Conservation (phyloP, 2,888 invertebrate species). For the Eledona agricola region DNA sequence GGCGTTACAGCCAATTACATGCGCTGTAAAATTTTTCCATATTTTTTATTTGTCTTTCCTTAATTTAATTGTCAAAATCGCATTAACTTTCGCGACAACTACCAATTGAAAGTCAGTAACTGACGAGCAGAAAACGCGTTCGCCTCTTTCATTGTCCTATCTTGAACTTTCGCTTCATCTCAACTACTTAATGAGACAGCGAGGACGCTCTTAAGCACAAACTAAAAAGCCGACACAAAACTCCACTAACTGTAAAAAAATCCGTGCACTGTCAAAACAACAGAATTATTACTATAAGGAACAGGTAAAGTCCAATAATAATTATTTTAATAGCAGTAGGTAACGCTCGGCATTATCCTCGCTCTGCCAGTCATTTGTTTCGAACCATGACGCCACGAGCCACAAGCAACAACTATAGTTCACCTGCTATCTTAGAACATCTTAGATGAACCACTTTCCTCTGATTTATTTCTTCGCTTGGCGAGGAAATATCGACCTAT, state of each 20-base stretch:
- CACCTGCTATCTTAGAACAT: conserved; percentile 59
- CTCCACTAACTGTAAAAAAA: conserved; percentile 52
- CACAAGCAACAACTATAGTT: conserved; percentile 60
- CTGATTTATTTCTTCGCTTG: conserved; percentile 48
- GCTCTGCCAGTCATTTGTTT: conserved; percentile 65
- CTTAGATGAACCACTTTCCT: conserved; percentile 58
- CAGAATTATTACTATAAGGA: conserved; percentile 55
- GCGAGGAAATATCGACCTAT: conserved; percentile 44
- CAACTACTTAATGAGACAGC: conserved; percentile 23
- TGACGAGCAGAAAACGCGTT: no score
- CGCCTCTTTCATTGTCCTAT: no score
- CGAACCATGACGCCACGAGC: conserved; percentile 66
- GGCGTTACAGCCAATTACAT: no score
- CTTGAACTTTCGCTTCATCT: conserved; percentile 18
- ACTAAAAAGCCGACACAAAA: conserved; percentile 39
- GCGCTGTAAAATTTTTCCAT: no score
- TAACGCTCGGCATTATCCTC: conserved; percentile 64
- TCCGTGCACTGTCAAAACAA: conserved; percentile 56
- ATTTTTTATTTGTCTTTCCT: no score
- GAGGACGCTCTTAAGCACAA: conserved; percentile 25
- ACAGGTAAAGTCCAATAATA: conserved; percentile 60
- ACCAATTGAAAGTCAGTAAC: no score
- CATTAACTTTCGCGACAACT: no score
- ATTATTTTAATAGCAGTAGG: conserved; percentile 64
- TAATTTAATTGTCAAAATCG: no score